Percentiles rank a stretch among this genome's conserved stretches.
Evolutionary conservation across 2,797 vertebrate genomes (phyloP).

Genomic region (Diplodus sargus): DNA sequence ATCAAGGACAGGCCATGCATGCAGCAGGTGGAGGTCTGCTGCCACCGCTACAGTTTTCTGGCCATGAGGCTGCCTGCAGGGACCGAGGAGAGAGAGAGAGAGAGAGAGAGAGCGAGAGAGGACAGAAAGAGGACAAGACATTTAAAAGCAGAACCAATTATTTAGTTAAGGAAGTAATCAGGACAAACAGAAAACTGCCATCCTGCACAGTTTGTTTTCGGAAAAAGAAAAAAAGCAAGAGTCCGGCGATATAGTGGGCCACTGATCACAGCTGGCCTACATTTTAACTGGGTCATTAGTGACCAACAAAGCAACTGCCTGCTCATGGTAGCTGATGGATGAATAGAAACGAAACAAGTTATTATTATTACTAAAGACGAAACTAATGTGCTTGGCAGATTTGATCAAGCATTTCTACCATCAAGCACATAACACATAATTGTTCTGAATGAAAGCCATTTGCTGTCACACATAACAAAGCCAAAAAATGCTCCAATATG

Average conservation of each 20-base stretch:
- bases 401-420: background rate
- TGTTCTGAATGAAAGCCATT: background rate
- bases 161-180: slow-evolving; percentile 24
- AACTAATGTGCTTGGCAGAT: background rate
- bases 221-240: background rate
- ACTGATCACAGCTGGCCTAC: slow-evolving; percentile 20
- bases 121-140: slow-evolving; percentile 35
- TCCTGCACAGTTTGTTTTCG: background rate
- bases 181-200: background rate
- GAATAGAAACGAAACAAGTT: background rate
- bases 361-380: slow-evolving; percentile 8
- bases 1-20: slow-evolving; percentile 86
- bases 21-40: slow-evolving; percentile 87
- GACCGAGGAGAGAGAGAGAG: slow-evolving; percentile 45
- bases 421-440: background rate
- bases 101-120: background rate
- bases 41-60: slow-evolving; percentile 76
- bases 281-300: slow-evolving; percentile 44
- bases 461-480: background rate
- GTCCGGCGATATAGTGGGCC: slow-evolving; percentile 20
- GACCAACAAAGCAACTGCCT: slow-evolving; percentile 23
- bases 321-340: background rate
- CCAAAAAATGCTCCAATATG: background rate
- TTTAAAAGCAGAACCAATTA: slow-evolving; percentile 15
- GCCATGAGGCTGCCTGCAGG: slow-evolving; percentile 86